Evolutionary conservation across 2,113 vertebrate species (phyloP).

Genomic region (Chloebia gouldiae): DNA sequence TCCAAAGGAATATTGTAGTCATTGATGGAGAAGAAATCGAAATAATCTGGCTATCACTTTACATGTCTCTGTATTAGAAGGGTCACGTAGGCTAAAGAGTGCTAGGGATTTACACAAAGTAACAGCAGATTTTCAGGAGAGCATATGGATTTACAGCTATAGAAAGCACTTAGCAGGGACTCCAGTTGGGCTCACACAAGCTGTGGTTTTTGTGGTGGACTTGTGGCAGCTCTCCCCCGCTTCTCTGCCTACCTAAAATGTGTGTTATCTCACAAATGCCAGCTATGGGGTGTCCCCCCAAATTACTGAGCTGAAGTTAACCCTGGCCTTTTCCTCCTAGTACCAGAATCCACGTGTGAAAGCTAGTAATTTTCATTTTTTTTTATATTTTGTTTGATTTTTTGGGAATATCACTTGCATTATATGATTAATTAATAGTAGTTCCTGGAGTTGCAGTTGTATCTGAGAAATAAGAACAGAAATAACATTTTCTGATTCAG

Average conservation of each 20-base stretch:
- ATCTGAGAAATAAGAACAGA: not conserved
- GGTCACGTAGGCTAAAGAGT: constrained; percentile 46
- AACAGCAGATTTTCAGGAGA: constrained; percentile 24
- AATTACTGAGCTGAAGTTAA: not conserved
- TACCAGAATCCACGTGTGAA: not conserved
- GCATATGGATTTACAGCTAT: not conserved
- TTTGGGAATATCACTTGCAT: not conserved
- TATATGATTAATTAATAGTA: not conserved
- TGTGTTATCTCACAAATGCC: not conserved
- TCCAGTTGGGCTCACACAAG: not conserved
- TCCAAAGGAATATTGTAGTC: constrained; percentile 60
- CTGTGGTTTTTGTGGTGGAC: not conserved
- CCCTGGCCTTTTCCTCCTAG: not conserved
- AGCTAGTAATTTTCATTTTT: not conserved
- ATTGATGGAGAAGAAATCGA: constrained; percentile 56
- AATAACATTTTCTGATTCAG: not conserved
- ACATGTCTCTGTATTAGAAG: constrained; percentile 46
- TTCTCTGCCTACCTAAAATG: not conserved
- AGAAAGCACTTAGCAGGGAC: not conserved
- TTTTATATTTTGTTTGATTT: too few relatives aligned
- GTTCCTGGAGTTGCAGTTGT: not conserved
- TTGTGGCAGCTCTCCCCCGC: rapidly evolving
- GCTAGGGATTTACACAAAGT: constrained; percentile 7
- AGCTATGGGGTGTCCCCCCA: not conserved
- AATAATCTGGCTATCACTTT: constrained; percentile 52